Base-by-base conservation (phyloP, 37 sponge, comb jelly and placozoan genomes). In the Diacarnus erythraeanus region DNA sequence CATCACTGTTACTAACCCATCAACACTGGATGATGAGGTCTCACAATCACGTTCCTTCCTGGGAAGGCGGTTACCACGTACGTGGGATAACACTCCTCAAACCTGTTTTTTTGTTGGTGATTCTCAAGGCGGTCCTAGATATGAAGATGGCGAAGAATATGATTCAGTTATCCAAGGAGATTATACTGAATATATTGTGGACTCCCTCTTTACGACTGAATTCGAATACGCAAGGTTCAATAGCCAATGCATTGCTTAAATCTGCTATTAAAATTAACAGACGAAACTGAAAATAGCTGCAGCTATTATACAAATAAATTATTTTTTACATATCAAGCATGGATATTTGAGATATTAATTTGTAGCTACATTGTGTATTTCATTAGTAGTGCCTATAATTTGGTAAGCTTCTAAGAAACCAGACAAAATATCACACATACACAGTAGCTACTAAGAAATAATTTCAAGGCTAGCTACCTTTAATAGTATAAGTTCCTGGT, bases 31-130 rank as follows among this genome's bases (percentile, higher is more conserved):
- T n/a, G n/a, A n/a, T n/a, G n/a, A n/a, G n/a, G 57, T 42, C 1
- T n/a, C 59, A 23, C 72, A 56, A 4, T n/a, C 68, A 0, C 64
- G 92, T 44, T 38, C 40, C 31, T 87, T 92, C 65, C 57, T 83
- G 0, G 88, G 68, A 23, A 80, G 83, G 31, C 47, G 41, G 18
- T 84, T 41, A 36, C 40, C 29, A 1, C 72, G 61, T 18, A 60
- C 61, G 22, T 60, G 61, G 61, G 61, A 60, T 17, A 25, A 25
- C 23, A 60, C 27, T 4, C 3, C 9, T n/a, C 26, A 60, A 17
- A 25, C 61, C 27, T 60, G 61, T 25, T 25, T 21, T 25, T 60
- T n/a, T 60, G 61, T 17, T 26, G 61, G 61, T 5, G 22, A 60
- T 17, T 21, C 61, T 5, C 61, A 60, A 25, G 61, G 61, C 3